Percentiles rank a stretch among this genome's conserved stretches.
Conservation (phyloP, 2,888 invertebrate species). For the Allygus modestus region DNA sequence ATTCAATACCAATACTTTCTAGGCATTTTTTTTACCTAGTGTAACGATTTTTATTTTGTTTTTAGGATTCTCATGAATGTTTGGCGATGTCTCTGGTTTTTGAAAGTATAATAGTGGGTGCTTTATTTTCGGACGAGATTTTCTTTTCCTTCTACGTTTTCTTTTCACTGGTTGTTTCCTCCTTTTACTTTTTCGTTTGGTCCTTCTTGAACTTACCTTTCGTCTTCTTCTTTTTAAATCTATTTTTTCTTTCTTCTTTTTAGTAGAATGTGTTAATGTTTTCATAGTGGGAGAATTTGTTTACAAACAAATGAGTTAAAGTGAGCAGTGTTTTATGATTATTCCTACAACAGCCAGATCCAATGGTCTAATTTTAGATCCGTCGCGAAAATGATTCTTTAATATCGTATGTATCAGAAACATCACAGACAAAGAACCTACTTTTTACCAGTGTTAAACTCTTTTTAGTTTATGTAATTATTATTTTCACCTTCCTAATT, state of each 20-base stretch:
- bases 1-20: too few species aligned
- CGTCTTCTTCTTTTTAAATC: background rate
- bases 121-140: background rate
- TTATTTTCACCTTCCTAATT: background rate
- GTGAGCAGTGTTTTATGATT: background rate
- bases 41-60: slow-evolving; percentile 16
- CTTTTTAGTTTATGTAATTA: background rate
- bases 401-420: too few species aligned
- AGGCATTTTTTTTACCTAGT: background rate
- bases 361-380: too few species aligned
- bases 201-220: background rate
- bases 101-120: background rate
- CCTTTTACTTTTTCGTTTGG: background rate
- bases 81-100: background rate
- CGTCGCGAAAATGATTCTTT: too few species aligned
- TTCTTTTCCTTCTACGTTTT: background rate
- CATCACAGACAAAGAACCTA: too few species aligned
- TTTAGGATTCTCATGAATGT: background rate
- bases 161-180: background rate
- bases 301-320: background rate
- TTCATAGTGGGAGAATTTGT: background rate
- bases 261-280: background rate
- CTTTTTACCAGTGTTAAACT: too few species aligned
- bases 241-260: too few species aligned
- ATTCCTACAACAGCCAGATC: too few species aligned